phyloP scores from a whole-genome alignment of 2,888 invertebrate genomes.

The Parelbella ahira region DNA sequence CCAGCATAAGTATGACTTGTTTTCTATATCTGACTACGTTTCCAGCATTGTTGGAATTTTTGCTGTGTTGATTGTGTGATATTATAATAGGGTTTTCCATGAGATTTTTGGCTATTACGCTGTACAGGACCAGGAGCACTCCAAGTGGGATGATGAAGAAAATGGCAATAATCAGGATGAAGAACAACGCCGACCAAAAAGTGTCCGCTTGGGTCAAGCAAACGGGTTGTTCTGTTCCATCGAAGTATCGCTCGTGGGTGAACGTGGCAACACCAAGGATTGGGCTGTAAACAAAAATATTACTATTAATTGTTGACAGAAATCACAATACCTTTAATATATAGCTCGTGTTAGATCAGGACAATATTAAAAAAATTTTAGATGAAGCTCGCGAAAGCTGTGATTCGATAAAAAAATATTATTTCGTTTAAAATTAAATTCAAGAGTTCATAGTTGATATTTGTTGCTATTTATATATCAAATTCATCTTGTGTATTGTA shows the following conservation, averaged over 20 bases:
- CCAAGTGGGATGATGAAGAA: constrained; percentile 93
- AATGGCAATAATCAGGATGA: constrained; percentile 87
- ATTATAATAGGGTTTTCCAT: constrained; percentile 89
- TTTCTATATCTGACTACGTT: constrained; percentile 87
- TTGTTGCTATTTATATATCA: too few relatives aligned
- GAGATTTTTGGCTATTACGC: constrained; percentile 91
- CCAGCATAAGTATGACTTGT: constrained; percentile 93
- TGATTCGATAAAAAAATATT: too few relatives aligned
- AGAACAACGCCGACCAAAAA: constrained; percentile 89
- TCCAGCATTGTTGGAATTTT: constrained; percentile 65
- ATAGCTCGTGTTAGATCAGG: too few relatives aligned
- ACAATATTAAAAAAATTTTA: too few relatives aligned
- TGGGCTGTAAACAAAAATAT: constrained; percentile 84
- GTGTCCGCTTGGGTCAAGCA: constrained; percentile 90
- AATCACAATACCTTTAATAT: too few relatives aligned
- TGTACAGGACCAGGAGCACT: constrained; percentile 90
- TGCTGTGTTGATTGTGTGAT: constrained; percentile 80
- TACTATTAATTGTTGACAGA: too few relatives aligned
- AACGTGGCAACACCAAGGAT: constrained; percentile 90
- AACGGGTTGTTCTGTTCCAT: constrained; percentile 86
- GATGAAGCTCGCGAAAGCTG: too few relatives aligned
- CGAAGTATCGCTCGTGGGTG: constrained; percentile 85
- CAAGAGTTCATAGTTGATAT: too few relatives aligned
- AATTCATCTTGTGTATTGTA: too few relatives aligned
- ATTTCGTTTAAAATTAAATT: too few relatives aligned